Evolutionary conservation across 2,888 invertebrate species (phyloP).

Genomic region (Trisateles emortualis): DNA sequence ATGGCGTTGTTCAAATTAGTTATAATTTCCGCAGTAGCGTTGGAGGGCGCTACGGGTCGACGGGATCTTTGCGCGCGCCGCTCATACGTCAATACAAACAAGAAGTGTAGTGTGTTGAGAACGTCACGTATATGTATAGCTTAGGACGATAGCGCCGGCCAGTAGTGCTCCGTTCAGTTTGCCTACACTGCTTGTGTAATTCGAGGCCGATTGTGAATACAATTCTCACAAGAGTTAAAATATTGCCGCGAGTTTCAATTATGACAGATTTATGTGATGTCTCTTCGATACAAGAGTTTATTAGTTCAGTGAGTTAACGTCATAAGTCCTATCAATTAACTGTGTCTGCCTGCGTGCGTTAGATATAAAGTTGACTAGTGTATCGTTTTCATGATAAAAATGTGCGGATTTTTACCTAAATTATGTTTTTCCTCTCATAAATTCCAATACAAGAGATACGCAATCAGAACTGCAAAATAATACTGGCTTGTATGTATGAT

Average conservation of each 20-base stretch:
- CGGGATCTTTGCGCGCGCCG: conserved; percentile 67
- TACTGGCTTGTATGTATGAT: conserved; percentile 9
- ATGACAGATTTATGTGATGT: conserved; percentile 68
- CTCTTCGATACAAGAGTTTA: conserved; percentile 50
- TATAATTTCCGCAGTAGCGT: conserved; percentile 33
- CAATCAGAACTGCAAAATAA: conserved; percentile 22
- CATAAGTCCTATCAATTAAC: conserved; percentile 52
- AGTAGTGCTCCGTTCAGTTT: conserved; percentile 74
- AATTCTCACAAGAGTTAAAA: conserved; percentile 64
- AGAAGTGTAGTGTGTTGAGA: conserved; percentile 69
- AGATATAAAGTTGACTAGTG: conserved; percentile 62
- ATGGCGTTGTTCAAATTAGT: conserved; percentile 45
- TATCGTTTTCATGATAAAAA: conserved; percentile 62
- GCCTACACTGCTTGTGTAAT: conserved; percentile 76
- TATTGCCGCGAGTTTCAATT: conserved; percentile 67
- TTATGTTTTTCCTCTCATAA: conserved; percentile 46
- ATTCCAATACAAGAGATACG: conserved; percentile 16
- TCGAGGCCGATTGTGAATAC: conserved; percentile 75
- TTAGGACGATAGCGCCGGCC: conserved; percentile 72
- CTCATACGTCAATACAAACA: conserved; percentile 83
- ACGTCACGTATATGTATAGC: conserved; percentile 71
- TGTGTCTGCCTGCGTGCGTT: conserved; percentile 61
- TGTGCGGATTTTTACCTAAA: conserved; percentile 61
- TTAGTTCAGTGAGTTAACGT: conserved; percentile 64
- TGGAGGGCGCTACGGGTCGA: conserved; percentile 54